Evolutionary conservation across 2,113 vertebrate species (phyloP).

Genomic region (Paramisgurnus dabryanus): DNA sequence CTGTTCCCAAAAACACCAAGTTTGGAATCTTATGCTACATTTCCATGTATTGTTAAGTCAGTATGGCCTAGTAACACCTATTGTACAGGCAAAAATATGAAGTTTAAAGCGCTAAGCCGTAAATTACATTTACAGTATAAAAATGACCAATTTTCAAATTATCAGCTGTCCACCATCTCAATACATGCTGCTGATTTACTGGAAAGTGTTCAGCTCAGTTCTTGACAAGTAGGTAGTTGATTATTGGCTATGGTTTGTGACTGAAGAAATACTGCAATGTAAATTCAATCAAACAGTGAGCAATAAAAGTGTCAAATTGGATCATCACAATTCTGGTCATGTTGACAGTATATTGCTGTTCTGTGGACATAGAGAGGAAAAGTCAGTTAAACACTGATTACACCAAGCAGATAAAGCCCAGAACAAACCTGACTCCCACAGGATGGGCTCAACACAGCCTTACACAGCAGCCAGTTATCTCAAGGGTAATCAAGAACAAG

Average conservation of each 20-base stretch:
- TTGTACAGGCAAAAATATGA: too few relatives aligned
- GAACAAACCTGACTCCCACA: constrained; percentile 30
- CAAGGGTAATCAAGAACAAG: constrained; percentile 35
- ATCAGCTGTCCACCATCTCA: not conserved
- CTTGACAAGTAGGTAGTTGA: not conserved
- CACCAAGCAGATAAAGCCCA: constrained; percentile 29
- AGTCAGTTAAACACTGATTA: constrained; percentile 39
- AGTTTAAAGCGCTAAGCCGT: too few relatives aligned
- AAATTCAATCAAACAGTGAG: not conserved
- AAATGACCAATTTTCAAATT: too few relatives aligned
- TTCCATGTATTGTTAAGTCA: too few relatives aligned
- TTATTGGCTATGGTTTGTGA: not conserved
- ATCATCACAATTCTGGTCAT: constrained; percentile 11
- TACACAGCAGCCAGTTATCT: constrained; percentile 36
- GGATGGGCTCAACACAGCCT: constrained; percentile 29
- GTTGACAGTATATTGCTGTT: not conserved
- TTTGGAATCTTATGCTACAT: too few relatives aligned
- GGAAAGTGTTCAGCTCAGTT: not conserved
- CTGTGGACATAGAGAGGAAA: constrained; percentile 23
- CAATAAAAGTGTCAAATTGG: constrained; percentile 4
- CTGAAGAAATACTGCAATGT: not conserved
- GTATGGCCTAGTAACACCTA: too few relatives aligned
- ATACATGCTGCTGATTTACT: not conserved
- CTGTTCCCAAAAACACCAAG: too few relatives aligned
- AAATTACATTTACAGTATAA: too few relatives aligned